Conservation (phyloP, 2,888 invertebrate species). For the Taphrorychus bicolor region DNA sequence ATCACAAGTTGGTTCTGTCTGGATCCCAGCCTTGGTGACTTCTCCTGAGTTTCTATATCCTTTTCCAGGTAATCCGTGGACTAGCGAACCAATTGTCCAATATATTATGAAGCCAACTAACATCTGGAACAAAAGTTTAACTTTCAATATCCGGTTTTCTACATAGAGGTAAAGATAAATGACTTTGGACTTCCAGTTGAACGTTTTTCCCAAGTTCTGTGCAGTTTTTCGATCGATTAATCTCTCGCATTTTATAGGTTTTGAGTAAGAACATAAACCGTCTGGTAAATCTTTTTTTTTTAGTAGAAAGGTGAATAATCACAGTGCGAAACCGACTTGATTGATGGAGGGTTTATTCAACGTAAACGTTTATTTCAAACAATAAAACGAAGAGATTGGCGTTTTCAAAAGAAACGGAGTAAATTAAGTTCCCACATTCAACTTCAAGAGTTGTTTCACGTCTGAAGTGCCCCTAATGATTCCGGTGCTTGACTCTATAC, state of each 20-base stretch:
- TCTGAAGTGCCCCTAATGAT: not conserved
- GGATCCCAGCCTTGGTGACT: conserved; percentile 57
- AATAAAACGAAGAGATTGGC: not conserved
- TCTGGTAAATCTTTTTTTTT: too few species aligned
- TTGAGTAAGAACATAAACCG: too few species aligned
- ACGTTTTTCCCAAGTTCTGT: too few species aligned
- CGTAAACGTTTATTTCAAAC: not conserved
- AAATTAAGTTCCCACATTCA: not conserved
- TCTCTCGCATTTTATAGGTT: too few species aligned
- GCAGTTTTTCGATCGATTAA: too few species aligned
- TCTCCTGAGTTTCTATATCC: conserved; percentile 53
- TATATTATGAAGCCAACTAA: conserved; percentile 47
- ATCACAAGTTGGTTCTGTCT: conserved; percentile 83
- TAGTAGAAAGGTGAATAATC: too few species aligned
- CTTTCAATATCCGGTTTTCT: not conserved
- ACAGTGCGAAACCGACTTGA: too few species aligned
- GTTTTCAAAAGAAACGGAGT: not conserved
- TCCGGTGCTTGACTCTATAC: not conserved
- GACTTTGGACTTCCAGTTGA: not conserved
- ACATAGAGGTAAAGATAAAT: not conserved
- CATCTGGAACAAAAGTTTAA: conserved; percentile 50
- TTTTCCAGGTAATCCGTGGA: conserved; percentile 53
- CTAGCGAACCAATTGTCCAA: conserved; percentile 44
- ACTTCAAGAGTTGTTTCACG: not conserved
- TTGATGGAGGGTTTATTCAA: too few species aligned